phyloP scores from a whole-genome alignment of 2,888 invertebrate genomes.

The Chrysodeixis includens region DNA sequence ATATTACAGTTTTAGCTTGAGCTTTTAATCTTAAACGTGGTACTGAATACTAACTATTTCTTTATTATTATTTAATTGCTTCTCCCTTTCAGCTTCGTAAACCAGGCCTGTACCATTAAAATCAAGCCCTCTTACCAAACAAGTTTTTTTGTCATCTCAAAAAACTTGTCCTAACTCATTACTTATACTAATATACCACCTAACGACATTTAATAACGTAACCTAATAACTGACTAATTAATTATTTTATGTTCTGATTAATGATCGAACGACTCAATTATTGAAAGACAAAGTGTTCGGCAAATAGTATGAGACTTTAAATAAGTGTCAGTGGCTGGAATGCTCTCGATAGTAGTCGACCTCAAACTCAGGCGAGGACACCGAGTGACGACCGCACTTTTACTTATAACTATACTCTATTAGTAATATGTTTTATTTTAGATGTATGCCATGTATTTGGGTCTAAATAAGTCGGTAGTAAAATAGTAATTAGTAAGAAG shows the following conservation, averaged over 20 bases:
- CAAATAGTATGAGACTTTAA: slow-evolving; percentile 33
- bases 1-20: slow-evolving; percentile 15
- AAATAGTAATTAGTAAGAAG: too few species aligned
- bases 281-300: slow-evolving; percentile 27
- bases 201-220: neutral
- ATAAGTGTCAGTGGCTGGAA: slow-evolving; percentile 56
- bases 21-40: slow-evolving; percentile 2
- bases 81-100: too few species aligned
- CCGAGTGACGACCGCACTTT: slow-evolving; percentile 73
- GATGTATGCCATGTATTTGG: too few species aligned
- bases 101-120: too few species aligned
- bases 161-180: neutral
- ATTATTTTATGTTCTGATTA: neutral
- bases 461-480: too few species aligned
- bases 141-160: neutral
- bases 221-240: neutral
- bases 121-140: too few species aligned
- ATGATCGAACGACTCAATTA: slow-evolving; percentile 6
- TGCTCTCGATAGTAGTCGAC: slow-evolving; percentile 84
- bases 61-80: neutral
- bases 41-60: too few species aligned
- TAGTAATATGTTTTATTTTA: neutral
- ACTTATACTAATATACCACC: neutral
- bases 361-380: slow-evolving; percentile 82
- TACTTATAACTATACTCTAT: slow-evolving; percentile 59